Percentiles rank a stretch among this genome's conserved stretches.
phyloP scores from a whole-genome alignment of 2,797 vertebrate genomes.

The Sebastes aleutianus region DNA sequence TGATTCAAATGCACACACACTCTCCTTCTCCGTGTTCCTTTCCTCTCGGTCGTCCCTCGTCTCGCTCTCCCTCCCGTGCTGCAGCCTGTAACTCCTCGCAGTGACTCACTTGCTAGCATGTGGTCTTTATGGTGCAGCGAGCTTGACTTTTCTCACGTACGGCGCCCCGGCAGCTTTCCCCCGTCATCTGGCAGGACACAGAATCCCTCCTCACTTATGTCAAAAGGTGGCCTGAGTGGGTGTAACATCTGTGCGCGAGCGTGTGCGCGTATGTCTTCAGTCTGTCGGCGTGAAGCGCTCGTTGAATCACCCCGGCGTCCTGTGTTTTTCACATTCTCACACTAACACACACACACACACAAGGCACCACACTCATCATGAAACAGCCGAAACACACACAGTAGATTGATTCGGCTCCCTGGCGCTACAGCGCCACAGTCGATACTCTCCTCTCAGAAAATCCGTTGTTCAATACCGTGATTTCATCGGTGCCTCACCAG shows the following conservation, averaged over 20 bases:
- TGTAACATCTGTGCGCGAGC: conserved; percentile 24
- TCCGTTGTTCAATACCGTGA: conserved; percentile 39
- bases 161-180: conserved; percentile 21
- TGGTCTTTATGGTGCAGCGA: conserved; percentile 34
- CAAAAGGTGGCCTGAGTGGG: conserved; percentile 56
- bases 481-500: conserved; percentile 24
- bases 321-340: conserved; percentile 16
- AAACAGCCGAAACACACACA: conserved; percentile 16
- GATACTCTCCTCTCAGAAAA: conserved; percentile 52
- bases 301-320: conserved; percentile 25
- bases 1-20: background rate
- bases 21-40: background rate
- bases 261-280: background rate
- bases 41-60: background rate
- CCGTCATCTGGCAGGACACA: conserved; percentile 18
- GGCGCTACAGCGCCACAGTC: conserved; percentile 48
- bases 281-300: conserved; percentile 14
- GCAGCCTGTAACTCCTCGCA: conserved; percentile 1
- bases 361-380: background rate
- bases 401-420: conserved; percentile 56
- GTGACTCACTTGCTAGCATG: conserved; percentile 53
- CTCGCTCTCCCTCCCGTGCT: background rate
- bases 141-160: conserved; percentile 26
- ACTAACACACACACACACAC: background rate
- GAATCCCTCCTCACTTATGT: conserved; percentile 31